These are phyloP conservation scores for Periophthalmus magnuspinnatus DNA, from an alignment of 2,797 vertebrate genomes.

Conservation along the genomic window DNA sequence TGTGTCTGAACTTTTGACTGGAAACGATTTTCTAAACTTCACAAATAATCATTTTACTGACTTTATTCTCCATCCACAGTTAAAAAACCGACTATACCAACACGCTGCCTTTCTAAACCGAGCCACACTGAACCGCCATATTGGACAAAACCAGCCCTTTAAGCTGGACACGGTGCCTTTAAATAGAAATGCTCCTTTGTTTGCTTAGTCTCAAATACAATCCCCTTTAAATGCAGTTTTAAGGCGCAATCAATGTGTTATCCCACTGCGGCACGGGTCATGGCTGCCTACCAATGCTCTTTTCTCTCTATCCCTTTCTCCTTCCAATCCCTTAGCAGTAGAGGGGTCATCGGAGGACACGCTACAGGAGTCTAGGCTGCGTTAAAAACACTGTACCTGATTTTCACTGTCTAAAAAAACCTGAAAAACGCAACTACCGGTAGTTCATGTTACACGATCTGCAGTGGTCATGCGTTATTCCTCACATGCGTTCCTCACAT, in stretches of 20 bases:
- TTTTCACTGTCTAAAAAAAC: too few relatives aligned
- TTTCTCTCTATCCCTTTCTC: conserved; percentile 44
- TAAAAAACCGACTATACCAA: too few relatives aligned
- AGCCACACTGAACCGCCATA: conserved; percentile 15
- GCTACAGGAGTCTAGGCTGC: conserved; percentile 2
- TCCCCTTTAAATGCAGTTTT: conserved; percentile 44
- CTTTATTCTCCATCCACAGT: too few relatives aligned
- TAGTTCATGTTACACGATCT: too few relatives aligned
- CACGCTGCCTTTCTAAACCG: conserved; percentile 15
- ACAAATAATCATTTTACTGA: too few relatives aligned
- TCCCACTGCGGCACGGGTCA: conserved; percentile 36
- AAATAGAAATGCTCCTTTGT: conserved; percentile 34
- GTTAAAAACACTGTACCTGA: too few relatives aligned
- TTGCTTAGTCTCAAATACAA: conserved; percentile 48
- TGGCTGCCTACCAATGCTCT: conserved; percentile 54
- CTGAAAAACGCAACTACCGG: too few relatives aligned
- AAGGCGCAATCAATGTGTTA: conserved; percentile 45
- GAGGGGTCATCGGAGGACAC: conserved; percentile 55
- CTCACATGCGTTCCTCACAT: too few relatives aligned
- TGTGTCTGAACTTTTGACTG: too few relatives aligned
- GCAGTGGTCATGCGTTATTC: too few relatives aligned
- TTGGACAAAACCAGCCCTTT: conserved; percentile 35
- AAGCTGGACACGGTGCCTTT: conserved; percentile 28
- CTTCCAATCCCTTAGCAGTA: conserved; percentile 36
- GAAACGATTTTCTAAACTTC: too few relatives aligned